Evolutionary conservation across 1,140 invertebrate species (phyloP).

Genomic region (Leptopilina clavipes): DNA sequence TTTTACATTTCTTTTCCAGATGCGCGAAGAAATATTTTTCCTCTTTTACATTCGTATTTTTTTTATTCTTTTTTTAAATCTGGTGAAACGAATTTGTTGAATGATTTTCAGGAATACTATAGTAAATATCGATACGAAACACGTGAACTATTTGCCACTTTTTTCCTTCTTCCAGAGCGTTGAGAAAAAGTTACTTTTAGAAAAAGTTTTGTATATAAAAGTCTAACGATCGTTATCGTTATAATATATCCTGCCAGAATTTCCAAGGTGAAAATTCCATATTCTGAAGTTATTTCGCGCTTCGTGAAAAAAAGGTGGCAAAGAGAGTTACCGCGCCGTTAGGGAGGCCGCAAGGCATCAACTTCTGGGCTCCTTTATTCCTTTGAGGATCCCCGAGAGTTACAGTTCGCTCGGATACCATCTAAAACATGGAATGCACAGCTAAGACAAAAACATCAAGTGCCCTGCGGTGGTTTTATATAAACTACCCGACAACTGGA

Average conservation of each 20-base stretch:
- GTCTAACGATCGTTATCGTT: slow-evolving; percentile 5
- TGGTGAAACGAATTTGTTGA: too few relatives aligned
- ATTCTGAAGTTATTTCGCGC: slow-evolving; percentile 17
- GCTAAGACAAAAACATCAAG: slow-evolving; percentile 4
- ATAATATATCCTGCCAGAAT: background rate
- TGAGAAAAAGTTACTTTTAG: background rate
- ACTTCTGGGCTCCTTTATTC: slow-evolving; percentile 24
- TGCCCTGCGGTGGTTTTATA: background rate
- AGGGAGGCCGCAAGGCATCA: slow-evolving; percentile 3
- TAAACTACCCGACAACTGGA: background rate
- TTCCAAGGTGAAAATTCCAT: slow-evolving; percentile 19
- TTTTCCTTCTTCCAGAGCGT: too few relatives aligned
- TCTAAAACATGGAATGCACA: slow-evolving; percentile 26
- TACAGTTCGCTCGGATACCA: background rate
- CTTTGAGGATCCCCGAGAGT: background rate
- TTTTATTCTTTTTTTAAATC: too few relatives aligned
- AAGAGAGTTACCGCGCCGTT: background rate
- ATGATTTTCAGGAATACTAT: too few relatives aligned
- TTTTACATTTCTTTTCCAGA: too few relatives aligned
- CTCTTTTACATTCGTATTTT: too few relatives aligned
- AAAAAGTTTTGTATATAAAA: background rate
- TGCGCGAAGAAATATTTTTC: too few relatives aligned
- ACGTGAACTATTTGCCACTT: too few relatives aligned
- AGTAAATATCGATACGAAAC: too few relatives aligned
- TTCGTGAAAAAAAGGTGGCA: slow-evolving; percentile 26